Evolutionary conservation across 2,888 invertebrate species (phyloP), one percentile per base, ranked within the genome.

Genomic region (Saturnia pavonia): DNA sequence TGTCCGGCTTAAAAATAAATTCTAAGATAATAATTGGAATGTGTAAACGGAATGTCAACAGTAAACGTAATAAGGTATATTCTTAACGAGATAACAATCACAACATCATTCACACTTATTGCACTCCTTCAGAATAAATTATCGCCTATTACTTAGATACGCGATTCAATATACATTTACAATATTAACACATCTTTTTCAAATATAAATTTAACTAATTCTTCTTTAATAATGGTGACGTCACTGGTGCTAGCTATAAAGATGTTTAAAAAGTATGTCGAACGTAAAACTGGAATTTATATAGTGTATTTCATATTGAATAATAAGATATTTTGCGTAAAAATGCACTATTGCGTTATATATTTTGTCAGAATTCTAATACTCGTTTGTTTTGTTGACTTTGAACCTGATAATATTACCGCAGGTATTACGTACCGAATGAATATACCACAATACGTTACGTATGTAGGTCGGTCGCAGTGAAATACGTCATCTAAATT

Each of bases 151-250:
- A 88, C 86, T 87, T 89, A 88, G 80, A 78, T 82, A 86, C 83
- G 88, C 88, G 91, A 89, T 87, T 85, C 83, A 88, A 90, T 91
- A 91, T 91, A 92, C 91, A 92, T 93, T 91, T 92, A 91, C 91
- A 92, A 90, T 92, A 92, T 92, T 90, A 92, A 91, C 92, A 91
- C 89, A 91, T 92, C 57, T 86, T 90, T 87, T 86, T 89, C 88
- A 88, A 91, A 91, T 92, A 91, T 91, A 90, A 92, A 92, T 93
- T 93, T 91, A 89, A 91, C 92, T 94, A 93, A 90, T 88, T 82
- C 79, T 77, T 72, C 27, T 67, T 83, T 80, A 76, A 65, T 65
- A 84, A 87, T 80, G 85, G 86, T 89, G 90, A 90, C 90, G 85
- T 84, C 88, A 86, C 86, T 83, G 82, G 85, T 76, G 78, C 77